Percentiles rank a stretch among this genome's conserved stretches.
Evolutionary conservation across 2,888 invertebrate species (phyloP).

Genomic region (Sphaerolaimus hirsutus): DNA sequence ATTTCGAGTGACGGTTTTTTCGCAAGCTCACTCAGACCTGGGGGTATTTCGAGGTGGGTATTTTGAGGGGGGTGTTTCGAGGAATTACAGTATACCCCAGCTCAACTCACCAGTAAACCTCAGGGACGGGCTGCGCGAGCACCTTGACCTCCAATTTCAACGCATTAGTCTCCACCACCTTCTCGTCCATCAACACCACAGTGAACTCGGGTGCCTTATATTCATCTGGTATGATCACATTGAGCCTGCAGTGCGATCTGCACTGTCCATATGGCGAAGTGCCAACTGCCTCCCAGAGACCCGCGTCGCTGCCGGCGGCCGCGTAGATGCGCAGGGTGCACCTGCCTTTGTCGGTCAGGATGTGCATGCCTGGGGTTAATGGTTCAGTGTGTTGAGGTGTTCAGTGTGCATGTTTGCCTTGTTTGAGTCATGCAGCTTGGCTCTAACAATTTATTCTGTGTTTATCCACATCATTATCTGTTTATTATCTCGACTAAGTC

Average conservation of each 20-base stretch:
- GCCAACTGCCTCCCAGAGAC: constrained; percentile 27
- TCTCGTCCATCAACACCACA: constrained; percentile 10
- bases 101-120: constrained; percentile 13
- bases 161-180: constrained; percentile 12
- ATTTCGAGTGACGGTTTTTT: too few relatives aligned
- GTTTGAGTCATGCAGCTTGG: too few relatives aligned
- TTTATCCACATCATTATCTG: too few relatives aligned
- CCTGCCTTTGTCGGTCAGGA: too few relatives aligned
- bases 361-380: too few relatives aligned
- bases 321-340: constrained; percentile 16
- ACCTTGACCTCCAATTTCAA: constrained; percentile 16
- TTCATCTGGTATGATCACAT: constrained; percentile 14
- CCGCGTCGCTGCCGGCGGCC: constrained; percentile 22
- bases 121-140: constrained; percentile 14
- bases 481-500: too few relatives aligned
- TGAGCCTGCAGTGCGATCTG: constrained; percentile 25
- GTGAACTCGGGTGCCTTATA: constrained; percentile 8
- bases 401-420: too few relatives aligned
- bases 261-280: constrained; percentile 26
- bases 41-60: too few relatives aligned
- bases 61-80: too few relatives aligned
- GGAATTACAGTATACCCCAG: background rate
- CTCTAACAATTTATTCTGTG: too few relatives aligned
- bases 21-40: too few relatives aligned
- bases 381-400: too few relatives aligned